Base-by-base conservation (phyloP, 2,797 vertebrate genomes). In the Nyctalus aviator region DNA sequence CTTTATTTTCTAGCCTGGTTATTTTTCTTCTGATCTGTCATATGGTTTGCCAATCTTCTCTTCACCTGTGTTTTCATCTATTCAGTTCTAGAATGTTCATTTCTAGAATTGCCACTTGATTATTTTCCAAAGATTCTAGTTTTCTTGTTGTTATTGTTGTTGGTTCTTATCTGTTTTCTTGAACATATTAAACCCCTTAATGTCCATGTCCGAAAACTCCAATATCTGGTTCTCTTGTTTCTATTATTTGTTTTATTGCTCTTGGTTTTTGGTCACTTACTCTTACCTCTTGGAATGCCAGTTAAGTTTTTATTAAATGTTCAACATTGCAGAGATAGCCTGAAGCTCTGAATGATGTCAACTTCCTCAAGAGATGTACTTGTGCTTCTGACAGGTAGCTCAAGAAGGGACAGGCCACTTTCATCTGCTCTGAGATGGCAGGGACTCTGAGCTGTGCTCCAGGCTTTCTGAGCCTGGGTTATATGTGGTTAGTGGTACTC, bases 1-100 rank as follows among this genome's bases (percentile, higher is more conserved):
- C 59, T 76, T 14, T 85, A 48, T 94, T 88, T 91, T 77, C 46
- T 37, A 90, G 76, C 14, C 46, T 90, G 78, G 50, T 59, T 93
- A 32, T 41, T 91, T 84, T 93, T 69, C 66, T 88, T 64, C 44
- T 64, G 2, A 93, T 50, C 46, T 75, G 11, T 50, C n/a, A 84
- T 57, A 64, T 4, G 8, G 11, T 82, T 88, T 32, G n/a, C 37
- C 85, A 78, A 62, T 15, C 27, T 10, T 81, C 20, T 81, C 88
- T 91, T 72, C 9, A 66, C 25, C 6, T 57, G 18, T 76, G n/a
- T 86, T 46, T 79, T 20, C 10, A 41, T 69, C 25, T 55, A 46
- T 83, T 83, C 27, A 83, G 6, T 64, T 84, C 6, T 66, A 73
- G 68, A 73, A 30, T 83, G 87, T 86, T 53, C 23, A n/a, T 30